phyloP scores from a whole-genome alignment of 2,888 invertebrate genomes.

The Fragum fragum region DNA sequence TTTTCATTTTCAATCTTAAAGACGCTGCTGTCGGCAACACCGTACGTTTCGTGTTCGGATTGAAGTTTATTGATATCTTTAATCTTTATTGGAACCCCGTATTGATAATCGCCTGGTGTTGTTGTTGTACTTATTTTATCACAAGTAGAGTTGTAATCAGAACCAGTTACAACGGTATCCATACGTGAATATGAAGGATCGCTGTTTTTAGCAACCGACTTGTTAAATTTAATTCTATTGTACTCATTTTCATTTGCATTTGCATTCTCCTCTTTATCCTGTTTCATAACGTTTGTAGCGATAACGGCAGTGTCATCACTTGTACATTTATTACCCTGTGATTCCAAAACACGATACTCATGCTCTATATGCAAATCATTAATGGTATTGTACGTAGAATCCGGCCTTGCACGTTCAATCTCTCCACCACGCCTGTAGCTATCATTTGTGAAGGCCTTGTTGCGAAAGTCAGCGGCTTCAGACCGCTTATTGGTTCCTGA shows the following conservation, averaged over 20 bases:
- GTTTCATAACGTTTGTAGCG: not conserved
- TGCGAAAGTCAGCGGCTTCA: not conserved
- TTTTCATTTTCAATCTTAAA: not conserved
- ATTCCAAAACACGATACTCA: not conserved
- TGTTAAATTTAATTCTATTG: conserved; percentile 7
- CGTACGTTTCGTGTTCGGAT: not conserved
- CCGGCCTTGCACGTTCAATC: not conserved
- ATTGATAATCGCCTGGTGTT: not conserved
- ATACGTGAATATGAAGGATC: conserved; percentile 19
- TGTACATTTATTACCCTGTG: not conserved
- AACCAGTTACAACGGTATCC: not conserved
- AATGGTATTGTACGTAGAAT: conserved; percentile 4
- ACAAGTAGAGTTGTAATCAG: not conserved
- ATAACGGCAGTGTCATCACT: not conserved
- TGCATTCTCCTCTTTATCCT: not conserved
- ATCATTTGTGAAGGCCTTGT: not conserved
- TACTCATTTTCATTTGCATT: not conserved
- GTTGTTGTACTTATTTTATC: not conserved
- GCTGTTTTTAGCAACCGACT: not conserved
- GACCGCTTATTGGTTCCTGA: not conserved
- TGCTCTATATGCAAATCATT: not conserved
- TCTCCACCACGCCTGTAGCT: not conserved
- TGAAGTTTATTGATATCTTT: not conserved
- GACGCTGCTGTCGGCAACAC: not conserved
- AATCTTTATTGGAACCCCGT: conserved; percentile 9